Base-by-base conservation (phyloP, 2,113 vertebrate species). In the Cebidichthys violaceus region DNA sequence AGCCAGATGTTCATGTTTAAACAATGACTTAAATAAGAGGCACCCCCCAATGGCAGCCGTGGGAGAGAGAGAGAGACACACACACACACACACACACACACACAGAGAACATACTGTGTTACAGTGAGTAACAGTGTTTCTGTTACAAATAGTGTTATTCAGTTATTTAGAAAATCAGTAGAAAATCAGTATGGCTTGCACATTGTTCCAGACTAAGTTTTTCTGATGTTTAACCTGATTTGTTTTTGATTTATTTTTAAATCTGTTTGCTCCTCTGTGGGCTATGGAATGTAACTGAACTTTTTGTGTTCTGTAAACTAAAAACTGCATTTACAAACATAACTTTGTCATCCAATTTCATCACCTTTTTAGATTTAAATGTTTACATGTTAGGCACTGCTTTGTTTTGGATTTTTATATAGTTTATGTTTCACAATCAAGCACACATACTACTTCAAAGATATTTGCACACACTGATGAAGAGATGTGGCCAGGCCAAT, bases 1-100 rank as follows among this genome's bases (percentile, higher is more conserved):
- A 79, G 80, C 52, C 90, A 93, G 89, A 91, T 92, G 90, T 91
- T 84, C 45, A 29, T 64, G 75, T 81, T 81, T 79, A 75, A 83
- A 75, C 57, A 86, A 70, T 69, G 75, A 75, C 69, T 88, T 84
- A 59, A 65, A 82, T 75, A 84, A 87, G 69, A 86, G 77, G 72
- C 45, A 47, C 45, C 77, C 54, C 50, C 64, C 43, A 70, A 65
- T 31, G 62, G 39, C 18, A 83, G 72, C 57, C 1, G 1, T 35
- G 57, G 35, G 45, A 80, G 4, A 69, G 14, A 41, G 5, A 64
- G 8, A 24, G 13, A 50, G 15, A 41, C n/a, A n/a, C n/a, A n/a
- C n/a, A n/a, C n/a, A n/a, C n/a, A n/a, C n/a, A n/a, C n/a, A n/a
- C n/a, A n/a, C n/a, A n/a, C n/a, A n/a, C n/a, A n/a, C n/a, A n/a